Base-by-base conservation (phyloP, 2,888 invertebrate species). In the Pyrgus malvae region DNA sequence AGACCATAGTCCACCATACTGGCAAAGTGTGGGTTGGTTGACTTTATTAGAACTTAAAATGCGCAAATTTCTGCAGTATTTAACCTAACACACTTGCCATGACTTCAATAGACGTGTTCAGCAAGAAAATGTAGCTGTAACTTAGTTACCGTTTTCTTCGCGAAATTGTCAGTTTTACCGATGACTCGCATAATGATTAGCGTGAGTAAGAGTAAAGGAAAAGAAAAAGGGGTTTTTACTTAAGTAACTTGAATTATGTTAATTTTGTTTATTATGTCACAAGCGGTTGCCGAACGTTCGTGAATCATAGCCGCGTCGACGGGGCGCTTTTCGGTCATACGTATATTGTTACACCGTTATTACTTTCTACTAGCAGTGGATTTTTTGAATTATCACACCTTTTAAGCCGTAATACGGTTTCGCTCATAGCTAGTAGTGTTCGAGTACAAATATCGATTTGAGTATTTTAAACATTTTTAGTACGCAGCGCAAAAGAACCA, bases 211-310 rank as follows among this genome's bases (percentile, higher is more conserved):
- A 78, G 74, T 78, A 73, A 79, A 73, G 76, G 72, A 77, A 81
- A 79, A 70, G 74, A 76, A 76, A 76, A 58, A 59, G 77, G 74
- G 74, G 76, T 74, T 76, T 74, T 64, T 69, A 67, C 72, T 69
- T 68, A 76, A 78, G 72, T 69, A 66, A 51, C 69, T 71, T 64
- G 76, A 78, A 77, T 78, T 83, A 87, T 85, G 86, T 80, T 84
- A 84, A 89, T 87, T 85, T 70, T 66, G 80, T 76, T 84, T 83
- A 88, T 90, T 90, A 90, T 89, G 89, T 90, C 89, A 89, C 86
- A 67, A 68, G 68, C 63, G 67, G 64, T 35, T 61, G 61, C 66
- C 72, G 74, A 73, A 74, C 75, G 74, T 83, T 84, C 71, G 87
- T 90, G 90, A 89, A 81, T 90, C 90, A 90, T 76, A 66, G 61